Evolutionary conservation across 2,888 invertebrate genomes (phyloP).

Genomic region (Spodoptera picta): DNA sequence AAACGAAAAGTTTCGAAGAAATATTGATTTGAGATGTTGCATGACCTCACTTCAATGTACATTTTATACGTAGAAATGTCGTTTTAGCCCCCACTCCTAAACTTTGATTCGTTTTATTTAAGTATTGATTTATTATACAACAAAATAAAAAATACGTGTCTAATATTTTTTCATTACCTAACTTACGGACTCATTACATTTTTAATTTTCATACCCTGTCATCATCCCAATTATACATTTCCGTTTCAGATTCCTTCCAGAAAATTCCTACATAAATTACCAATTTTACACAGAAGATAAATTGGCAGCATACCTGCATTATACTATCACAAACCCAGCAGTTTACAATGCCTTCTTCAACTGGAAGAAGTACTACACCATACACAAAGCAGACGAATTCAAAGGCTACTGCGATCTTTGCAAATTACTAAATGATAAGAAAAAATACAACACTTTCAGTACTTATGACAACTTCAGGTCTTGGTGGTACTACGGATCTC

Average conservation of each 20-base stretch:
- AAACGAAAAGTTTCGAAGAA: no score
- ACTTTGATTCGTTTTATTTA: no score
- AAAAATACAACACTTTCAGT: slow-evolving; percentile 45
- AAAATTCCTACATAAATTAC: slow-evolving; percentile 74
- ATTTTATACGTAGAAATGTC: no score
- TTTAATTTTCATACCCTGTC: no score
- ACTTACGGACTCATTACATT: no score
- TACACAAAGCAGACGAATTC: slow-evolving; percentile 57
- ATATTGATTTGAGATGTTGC: no score
- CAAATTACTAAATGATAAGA: slow-evolving; percentile 64
- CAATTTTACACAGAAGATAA: slow-evolving; percentile 54
- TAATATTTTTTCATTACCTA: no score
- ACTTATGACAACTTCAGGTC: slow-evolving; percentile 66
- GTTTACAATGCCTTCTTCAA: slow-evolving; percentile 67
- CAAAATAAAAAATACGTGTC: no score
- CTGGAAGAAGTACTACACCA: slow-evolving; percentile 73
- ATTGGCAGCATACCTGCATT: slow-evolving; percentile 65
- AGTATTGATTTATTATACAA: no score
- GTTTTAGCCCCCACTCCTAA: no score
- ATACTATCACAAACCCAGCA: slow-evolving; percentile 62
- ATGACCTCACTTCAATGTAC: no score
- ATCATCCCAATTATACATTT: no score
- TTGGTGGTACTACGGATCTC: slow-evolving; percentile 75
- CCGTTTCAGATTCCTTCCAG: slow-evolving; percentile 74
- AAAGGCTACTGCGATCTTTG: slow-evolving; percentile 76